Base-by-base conservation (phyloP, 2,797 vertebrate genomes). In the Coendou prehensilis region DNA sequence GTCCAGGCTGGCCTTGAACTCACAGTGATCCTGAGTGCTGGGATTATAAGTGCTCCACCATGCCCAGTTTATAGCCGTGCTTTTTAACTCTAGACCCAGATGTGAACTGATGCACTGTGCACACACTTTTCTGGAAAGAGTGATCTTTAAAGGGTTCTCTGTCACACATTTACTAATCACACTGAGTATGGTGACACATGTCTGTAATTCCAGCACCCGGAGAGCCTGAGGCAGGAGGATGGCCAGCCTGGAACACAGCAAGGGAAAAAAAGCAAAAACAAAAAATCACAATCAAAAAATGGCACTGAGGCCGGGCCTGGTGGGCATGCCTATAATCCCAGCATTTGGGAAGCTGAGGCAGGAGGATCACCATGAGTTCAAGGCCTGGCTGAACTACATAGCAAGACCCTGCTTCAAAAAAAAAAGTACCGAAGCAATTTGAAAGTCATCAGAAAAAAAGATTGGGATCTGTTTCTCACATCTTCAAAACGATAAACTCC, bases 71-170 rank as follows among this genome's bases (percentile, higher is more conserved):
- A 5, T 28, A 26, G 22, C 67, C 37, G 13, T 87, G 75, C 8
- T 71, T 78, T 78, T 82, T 93, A 54, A 9, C 80, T 50, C 41
- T 47, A 30, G 28, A 56, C n/a, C 41, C 33, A 1, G 5, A 1
- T 75, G 26, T 89, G 80, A 89, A 52, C 28, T 14, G 13, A n/a
- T 61, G 4, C 45, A 8, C 10, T 50, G 18, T 56, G 1, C 28
- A n/a, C 13, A 8, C 52, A 45, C 15, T 79, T 91, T 87, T 37
- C 71, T 84, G 6, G 1, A 7, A 93, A 73, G 9, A 20, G n/a
- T 54, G 83, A 64, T 73, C 15, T 41, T 90, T 79, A 73, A 83
- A 22, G 47, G 11, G 11, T 87, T 87, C 47, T 95, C 93, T 80
- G 14, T 84, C 23, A 83, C 57, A 3, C 47, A 10, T 57, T 54